A percentile compares a stretch with the other conserved stretches of the same genome.
Evolutionary conservation across 1,140 invertebrate species (phyloP).

Genomic region (Zaprionus capensis): DNA sequence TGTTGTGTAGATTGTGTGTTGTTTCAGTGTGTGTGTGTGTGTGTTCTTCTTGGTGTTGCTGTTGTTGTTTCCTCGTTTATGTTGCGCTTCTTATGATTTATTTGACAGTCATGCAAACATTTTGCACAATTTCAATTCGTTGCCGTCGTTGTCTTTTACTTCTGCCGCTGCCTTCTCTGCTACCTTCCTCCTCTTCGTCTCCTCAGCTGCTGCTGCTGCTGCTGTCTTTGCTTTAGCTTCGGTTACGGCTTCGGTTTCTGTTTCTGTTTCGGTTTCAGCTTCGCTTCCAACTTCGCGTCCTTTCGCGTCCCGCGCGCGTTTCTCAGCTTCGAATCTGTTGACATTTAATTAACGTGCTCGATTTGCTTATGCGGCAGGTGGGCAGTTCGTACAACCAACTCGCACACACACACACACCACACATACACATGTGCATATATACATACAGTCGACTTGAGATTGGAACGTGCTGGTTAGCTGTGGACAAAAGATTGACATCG

Average conservation of each 20-base stretch:
- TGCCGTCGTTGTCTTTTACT: conserved; percentile 23
- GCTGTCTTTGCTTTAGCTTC: conserved; percentile 21
- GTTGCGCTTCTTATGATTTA: conserved; percentile 66
- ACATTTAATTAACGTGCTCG: conserved; percentile 77
- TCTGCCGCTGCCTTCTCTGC: conserved; percentile 2
- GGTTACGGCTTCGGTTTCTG: conserved; percentile 24
- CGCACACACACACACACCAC: conserved; percentile 18
- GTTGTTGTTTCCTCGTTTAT: conserved; percentile 8
- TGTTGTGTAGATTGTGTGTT: conserved; percentile 8
- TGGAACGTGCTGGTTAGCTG: conserved; percentile 50
- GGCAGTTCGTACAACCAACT: conserved; percentile 30
- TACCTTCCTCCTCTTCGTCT: neutral
- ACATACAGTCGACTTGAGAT: conserved; percentile 1
- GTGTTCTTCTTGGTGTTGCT: conserved; percentile 14
- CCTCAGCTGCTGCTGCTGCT: conserved; percentile 4
- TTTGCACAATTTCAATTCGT: conserved; percentile 70
- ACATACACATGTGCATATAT: conserved; percentile 4
- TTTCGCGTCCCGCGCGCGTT: conserved; percentile 50
- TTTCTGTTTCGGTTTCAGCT: conserved; percentile 18
- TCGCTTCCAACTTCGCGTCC: conserved; percentile 32
- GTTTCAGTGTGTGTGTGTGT: conserved; percentile 14
- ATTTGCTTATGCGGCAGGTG: conserved; percentile 73
- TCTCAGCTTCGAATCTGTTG: conserved; percentile 58
- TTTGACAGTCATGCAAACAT: conserved; percentile 66
- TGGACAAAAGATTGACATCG: conserved; percentile 50